A percentile compares a stretch with the other conserved stretches of the same genome.
These are phyloP conservation scores for Caenorhabditis doughertyi DNA, from an alignment of 2,888 invertebrate species.

Conservation along the genomic window DNA sequence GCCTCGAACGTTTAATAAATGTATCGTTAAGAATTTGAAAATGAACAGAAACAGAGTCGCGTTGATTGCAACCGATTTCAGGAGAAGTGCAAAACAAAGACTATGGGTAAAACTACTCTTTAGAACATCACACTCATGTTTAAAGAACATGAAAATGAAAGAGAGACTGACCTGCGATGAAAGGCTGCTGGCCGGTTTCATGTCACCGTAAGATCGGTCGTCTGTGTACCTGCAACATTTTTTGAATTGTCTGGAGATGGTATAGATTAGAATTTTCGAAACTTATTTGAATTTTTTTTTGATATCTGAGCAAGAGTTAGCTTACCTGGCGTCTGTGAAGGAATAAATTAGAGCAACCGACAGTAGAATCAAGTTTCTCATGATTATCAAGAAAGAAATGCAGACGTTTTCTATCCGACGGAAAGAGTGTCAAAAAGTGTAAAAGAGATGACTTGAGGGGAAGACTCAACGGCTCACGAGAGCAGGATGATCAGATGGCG, in stretches of 20 bases:
- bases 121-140: too few species aligned
- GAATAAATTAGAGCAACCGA: neutral
- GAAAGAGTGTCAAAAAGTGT: constrained; percentile 4
- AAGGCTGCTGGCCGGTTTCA: constrained; percentile 35
- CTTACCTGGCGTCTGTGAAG: constrained; percentile 14
- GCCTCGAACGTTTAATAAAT: too few species aligned
- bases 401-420: constrained; percentile 9
- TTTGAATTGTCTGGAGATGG: constrained; percentile 4
- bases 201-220: constrained; percentile 31
- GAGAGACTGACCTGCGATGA: constrained; percentile 39
- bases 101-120: neutral
- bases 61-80: too few species aligned
- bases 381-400: neutral
- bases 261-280: neutral
- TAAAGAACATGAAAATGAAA: constrained; percentile 1
- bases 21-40: too few species aligned
- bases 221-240: constrained; percentile 39
- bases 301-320: neutral
- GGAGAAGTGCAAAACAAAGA: too few species aligned
- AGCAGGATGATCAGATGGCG: constrained; percentile 28
- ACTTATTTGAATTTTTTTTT: neutral
- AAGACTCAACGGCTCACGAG: constrained; percentile 21
- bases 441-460: neutral
- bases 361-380: constrained; percentile 1
- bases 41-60: too few species aligned